A percentile compares a stretch with the other conserved stretches of the same genome.
Conservation (phyloP, 2,888 invertebrate species). For the Ernsta delagoae region DNA sequence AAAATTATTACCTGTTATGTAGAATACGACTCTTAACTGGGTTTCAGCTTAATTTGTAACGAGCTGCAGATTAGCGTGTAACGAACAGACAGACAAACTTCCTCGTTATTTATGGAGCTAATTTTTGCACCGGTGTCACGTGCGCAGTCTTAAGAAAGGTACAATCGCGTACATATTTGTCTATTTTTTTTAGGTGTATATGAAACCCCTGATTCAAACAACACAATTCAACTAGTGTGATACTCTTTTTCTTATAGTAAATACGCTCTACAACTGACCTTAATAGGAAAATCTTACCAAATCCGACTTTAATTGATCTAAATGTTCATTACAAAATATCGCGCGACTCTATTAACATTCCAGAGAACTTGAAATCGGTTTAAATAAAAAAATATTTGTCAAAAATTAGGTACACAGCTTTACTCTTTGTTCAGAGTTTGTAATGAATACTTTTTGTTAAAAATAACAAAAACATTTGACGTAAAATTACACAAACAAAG, state of each 20-base stretch:
- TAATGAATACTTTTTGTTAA: neutral
- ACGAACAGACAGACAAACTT: conserved; percentile 52
- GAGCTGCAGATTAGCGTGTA: conserved; percentile 39
- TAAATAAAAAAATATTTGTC: neutral
- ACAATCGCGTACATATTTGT: conserved; percentile 37
- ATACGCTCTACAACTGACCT: conserved; percentile 7
- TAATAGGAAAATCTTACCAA: conserved; percentile 25
- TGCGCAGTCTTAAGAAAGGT: conserved; percentile 38
- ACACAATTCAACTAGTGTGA: no score
- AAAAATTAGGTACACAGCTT: neutral
- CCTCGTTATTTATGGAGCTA: conserved; percentile 59
- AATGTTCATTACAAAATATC: conserved; percentile 13
- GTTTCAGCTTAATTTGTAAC: conserved; percentile 9
- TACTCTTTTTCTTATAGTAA: no score
- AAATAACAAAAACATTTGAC: conserved; percentile 1
- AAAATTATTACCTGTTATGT: no score
- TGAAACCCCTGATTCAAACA: no score
- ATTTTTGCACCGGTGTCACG: conserved; percentile 55
- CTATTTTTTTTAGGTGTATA: neutral
- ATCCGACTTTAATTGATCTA: conserved; percentile 28
- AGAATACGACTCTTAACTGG: neutral
- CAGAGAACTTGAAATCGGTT: neutral
- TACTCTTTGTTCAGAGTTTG: neutral
- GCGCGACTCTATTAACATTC: neutral
- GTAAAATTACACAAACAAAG: conserved; percentile 22